These are phyloP conservation scores for Amphiprion percula DNA, from an alignment of 2,113 vertebrate species.

Conservation along the genomic window DNA sequence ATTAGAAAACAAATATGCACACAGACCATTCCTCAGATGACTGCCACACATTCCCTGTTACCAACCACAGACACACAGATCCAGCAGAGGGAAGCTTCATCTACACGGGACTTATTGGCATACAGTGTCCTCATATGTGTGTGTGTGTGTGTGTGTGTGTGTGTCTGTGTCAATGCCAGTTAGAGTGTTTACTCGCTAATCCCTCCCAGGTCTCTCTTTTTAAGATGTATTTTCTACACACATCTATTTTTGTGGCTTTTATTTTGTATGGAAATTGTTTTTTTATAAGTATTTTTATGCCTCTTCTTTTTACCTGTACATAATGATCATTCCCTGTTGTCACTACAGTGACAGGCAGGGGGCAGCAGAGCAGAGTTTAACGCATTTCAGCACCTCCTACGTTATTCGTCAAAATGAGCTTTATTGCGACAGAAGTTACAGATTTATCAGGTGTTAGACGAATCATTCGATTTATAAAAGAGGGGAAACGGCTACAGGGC, in stretches of 20 bases:
- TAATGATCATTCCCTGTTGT: constrained; percentile 38
- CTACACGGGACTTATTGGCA: constrained; percentile 33
- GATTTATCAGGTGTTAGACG: constrained; percentile 6
- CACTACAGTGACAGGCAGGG: constrained; percentile 48
- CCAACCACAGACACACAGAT: background rate
- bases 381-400: constrained; percentile 7
- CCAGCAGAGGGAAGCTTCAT: constrained; percentile 36
- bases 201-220: constrained; percentile 57
- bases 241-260: constrained; percentile 76
- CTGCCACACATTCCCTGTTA: constrained; percentile 58
- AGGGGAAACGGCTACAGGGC: constrained; percentile 18
- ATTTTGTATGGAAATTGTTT: constrained; percentile 61
- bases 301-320: constrained; percentile 42
- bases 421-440: constrained; percentile 4
- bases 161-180: constrained; percentile 52
- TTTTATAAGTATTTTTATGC: constrained; percentile 65
- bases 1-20: constrained; percentile 60
- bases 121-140: background rate
- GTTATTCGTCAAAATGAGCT: background rate
- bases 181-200: constrained; percentile 60
- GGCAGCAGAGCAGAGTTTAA: constrained; percentile 69
- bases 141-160: constrained; percentile 6
- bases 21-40: constrained; percentile 42
- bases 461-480: background rate
- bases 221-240: constrained; percentile 75